Conservation (phyloP, 2,797 vertebrate species). For the Lates japonicus region DNA sequence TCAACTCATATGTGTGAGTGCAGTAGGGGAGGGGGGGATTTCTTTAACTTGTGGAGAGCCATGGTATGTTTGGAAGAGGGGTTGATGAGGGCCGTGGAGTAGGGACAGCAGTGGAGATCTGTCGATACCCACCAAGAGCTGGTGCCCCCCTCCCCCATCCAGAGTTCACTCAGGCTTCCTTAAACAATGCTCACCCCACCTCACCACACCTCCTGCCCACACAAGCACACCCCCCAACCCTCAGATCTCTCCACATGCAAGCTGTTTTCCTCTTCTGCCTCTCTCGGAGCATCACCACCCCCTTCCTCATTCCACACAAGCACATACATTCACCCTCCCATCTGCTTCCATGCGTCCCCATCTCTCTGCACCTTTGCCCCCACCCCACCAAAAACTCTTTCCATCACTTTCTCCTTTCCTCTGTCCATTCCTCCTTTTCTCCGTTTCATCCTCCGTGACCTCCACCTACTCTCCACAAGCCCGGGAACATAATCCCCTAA, state of each 20-base stretch:
- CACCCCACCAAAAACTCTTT: constrained; percentile 38
- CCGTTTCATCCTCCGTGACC: constrained; percentile 64
- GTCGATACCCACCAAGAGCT: constrained; percentile 57
- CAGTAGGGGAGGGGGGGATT: constrained; percentile 12
- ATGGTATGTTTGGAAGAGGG: constrained; percentile 66
- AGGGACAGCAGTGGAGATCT: constrained; percentile 56
- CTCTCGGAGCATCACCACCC: constrained; percentile 37
- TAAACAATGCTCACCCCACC: constrained; percentile 60
- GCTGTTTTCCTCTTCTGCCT: constrained; percentile 46
- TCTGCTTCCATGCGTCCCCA: constrained; percentile 40
- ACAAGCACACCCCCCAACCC: constrained; percentile 51
- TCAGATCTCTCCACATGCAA: constrained; percentile 63
- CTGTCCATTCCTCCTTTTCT: constrained; percentile 27
- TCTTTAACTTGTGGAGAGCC: constrained; percentile 54
- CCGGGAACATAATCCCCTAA: constrained; percentile 73
- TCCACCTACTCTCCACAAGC: constrained; percentile 67
- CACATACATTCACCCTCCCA: constrained; percentile 56
- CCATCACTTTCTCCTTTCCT: constrained; percentile 46
- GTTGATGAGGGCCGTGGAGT: constrained; percentile 61
- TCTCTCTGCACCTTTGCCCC: constrained; percentile 42
- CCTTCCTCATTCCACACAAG: constrained; percentile 37
- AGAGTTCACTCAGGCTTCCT: constrained; percentile 61
- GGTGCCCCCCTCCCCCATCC: constrained; percentile 60
- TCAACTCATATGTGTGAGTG: constrained; percentile 60
- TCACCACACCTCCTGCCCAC: constrained; percentile 55